Evolutionary conservation across 2,113 vertebrate genomes (phyloP).

Genomic region (Sarotherodon lohbergeri): DNA sequence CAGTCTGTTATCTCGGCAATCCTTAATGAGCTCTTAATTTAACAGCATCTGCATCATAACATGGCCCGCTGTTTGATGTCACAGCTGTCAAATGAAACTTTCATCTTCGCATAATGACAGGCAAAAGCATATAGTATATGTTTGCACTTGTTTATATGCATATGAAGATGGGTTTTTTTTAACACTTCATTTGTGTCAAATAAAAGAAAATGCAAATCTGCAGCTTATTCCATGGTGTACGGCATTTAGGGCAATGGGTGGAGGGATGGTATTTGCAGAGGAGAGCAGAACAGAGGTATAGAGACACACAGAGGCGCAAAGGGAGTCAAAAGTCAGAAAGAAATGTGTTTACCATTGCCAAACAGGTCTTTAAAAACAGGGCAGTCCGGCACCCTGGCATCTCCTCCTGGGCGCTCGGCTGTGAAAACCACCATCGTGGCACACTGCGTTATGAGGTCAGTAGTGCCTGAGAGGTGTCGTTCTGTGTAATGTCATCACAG

Average conservation of each 20-base stretch:
- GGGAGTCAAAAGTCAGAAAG: neutral
- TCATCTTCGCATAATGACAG: slow-evolving; percentile 8
- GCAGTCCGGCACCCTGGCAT: neutral
- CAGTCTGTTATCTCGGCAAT: slow-evolving; percentile 19
- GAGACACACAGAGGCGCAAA: neutral
- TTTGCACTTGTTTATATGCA: neutral
- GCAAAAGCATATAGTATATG: neutral
- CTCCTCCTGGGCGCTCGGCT: slow-evolving; percentile 12
- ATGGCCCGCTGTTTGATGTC: slow-evolving; percentile 41
- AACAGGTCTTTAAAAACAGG: slow-evolving; percentile 9
- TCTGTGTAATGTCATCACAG: neutral
- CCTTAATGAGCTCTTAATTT: slow-evolving; percentile 55
- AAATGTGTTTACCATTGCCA: slow-evolving; percentile 3
- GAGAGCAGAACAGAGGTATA: neutral
- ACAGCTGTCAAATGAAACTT: slow-evolving; percentile 46
- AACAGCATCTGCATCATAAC: slow-evolving; percentile 48
- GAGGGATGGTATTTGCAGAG: neutral
- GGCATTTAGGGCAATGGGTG: neutral
- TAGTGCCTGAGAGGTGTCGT: neutral
- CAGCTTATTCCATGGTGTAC: neutral
- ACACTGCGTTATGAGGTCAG: neutral
- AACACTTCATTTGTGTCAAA: neutral
- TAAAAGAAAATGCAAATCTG: neutral
- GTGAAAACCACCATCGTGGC: slow-evolving; percentile 1
- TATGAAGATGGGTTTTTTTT: neutral